Conservation (phyloP, 2,797 vertebrate species). For the Poeciliopsis turneri region DNA sequence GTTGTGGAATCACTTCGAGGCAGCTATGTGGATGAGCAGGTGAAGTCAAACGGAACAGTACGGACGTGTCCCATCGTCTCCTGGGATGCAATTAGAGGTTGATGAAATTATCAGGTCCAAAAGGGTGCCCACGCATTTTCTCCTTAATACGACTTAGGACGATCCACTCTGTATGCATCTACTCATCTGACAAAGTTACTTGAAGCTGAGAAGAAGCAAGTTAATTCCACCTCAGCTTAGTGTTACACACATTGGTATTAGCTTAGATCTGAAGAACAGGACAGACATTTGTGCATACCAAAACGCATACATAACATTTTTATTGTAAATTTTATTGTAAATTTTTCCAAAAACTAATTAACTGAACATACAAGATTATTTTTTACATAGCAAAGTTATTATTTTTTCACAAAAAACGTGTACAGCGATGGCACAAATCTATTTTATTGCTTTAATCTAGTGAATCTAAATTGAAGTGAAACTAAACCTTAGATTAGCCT, state of each 20-base stretch:
- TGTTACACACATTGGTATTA: background rate
- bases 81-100: constrained; percentile 47
- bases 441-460: background rate
- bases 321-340: background rate
- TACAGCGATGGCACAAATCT: background rate
- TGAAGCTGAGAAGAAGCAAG: background rate
- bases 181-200: background rate
- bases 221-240: background rate
- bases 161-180: background rate
- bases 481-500: background rate
- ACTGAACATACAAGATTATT: background rate
- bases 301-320: background rate
- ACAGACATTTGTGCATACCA: background rate
- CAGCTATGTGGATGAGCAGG: constrained; percentile 46
- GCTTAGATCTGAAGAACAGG: background rate
- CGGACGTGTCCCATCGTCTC: constrained; percentile 21
- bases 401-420: background rate
- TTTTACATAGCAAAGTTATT: background rate
- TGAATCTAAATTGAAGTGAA: background rate
- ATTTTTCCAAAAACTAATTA: background rate
- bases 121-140: constrained; percentile 13
- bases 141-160: constrained; percentile 24
- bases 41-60: constrained; percentile 27
- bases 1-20: constrained; percentile 57
- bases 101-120: constrained; percentile 39